Evolutionary conservation across 2,113 vertebrate genomes (phyloP), one percentile per base, ranked within the genome.

Genomic region (Nycticebus coucang): DNA sequence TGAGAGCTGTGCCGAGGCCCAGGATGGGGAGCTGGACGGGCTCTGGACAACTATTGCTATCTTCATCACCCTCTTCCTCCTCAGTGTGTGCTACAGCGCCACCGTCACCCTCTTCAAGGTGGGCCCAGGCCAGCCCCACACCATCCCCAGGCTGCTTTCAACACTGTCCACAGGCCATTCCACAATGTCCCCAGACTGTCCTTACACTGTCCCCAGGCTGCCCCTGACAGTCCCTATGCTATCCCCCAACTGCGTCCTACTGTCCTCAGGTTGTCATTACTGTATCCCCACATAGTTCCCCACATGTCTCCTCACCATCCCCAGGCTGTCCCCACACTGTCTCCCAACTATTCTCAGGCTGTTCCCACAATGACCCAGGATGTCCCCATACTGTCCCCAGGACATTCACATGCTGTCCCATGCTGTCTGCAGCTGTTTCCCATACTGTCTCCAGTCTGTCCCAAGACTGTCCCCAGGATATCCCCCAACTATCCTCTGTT

Each of bases 1-100:
- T 0, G 97, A 98, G 7, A 77, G 5, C 33, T 97, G 97, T 53
- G 78, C 7, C 0, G 94, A 98, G 2, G 87, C 60, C 4, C 95
- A 86, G 68, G 93, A 97, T 0, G 97, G 97, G 35, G 97, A 98
- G 41, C 91, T 98, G 80, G 97, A 98, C 0, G 96, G 97, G 28
- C 91, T 98, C 66, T 98, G 97, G 97, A 96, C 90, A 2, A 98
- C 97, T 87, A 96, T 98, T 91, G 95, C 95, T 45, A 81, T 98
- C 97, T 98, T 98, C 96, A 97, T 98, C 94, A 95, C 96, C 19
- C 98, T 98, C 81, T 98, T 98, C 95, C 97, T 98, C 94, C 96
- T 98, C 93, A 98, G 98, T 4, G 97, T 98, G 69, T 97, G 97
- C 93, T 98, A 98, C 79, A 97, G 98, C 0, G 97, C 98, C 87